A percentile compares a stretch with the other conserved stretches of the same genome.
phyloP scores from a whole-genome alignment of 1,140 invertebrate genomes.

The Zaprionus africanus region DNA sequence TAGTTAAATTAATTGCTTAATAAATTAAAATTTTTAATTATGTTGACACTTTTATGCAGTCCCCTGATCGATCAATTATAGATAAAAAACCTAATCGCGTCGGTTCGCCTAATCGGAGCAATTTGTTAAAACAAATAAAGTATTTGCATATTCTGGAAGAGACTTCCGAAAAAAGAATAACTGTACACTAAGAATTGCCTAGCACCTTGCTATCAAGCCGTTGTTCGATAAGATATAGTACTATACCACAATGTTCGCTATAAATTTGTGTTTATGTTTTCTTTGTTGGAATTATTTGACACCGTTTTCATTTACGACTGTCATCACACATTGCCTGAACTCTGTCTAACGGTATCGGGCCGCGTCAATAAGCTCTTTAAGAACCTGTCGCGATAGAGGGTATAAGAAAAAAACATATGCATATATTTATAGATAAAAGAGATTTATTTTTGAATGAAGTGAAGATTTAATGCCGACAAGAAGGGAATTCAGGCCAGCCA shows the following conservation, averaged over 20 bases:
- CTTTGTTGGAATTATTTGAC: slow-evolving; percentile 29
- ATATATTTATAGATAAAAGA: slow-evolving; percentile 28
- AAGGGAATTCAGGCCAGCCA: slow-evolving; percentile 16
- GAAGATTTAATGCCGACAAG: slow-evolving; percentile 21
- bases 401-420: neutral
- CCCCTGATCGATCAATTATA: slow-evolving; percentile 32
- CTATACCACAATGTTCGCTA: slow-evolving; percentile 8
- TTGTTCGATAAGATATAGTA: slow-evolving; percentile 30
- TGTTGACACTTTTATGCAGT: slow-evolving; percentile 4
- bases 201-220: slow-evolving; percentile 10
- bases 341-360: neutral
- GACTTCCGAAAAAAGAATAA: neutral
- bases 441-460: slow-evolving; percentile 27
- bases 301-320: slow-evolving; percentile 48
- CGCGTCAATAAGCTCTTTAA: slow-evolving; percentile 5
- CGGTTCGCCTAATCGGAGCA: slow-evolving; percentile 1
- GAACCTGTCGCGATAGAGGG: slow-evolving; percentile 22
- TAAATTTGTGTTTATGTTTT: slow-evolving; percentile 40
- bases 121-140: slow-evolving; percentile 5
- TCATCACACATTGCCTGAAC: slow-evolving; percentile 8
- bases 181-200: neutral
- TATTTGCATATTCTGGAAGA: slow-evolving; percentile 39
- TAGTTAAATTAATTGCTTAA: slow-evolving; percentile 8
- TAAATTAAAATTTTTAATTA: slow-evolving; percentile 20
- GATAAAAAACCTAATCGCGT: slow-evolving; percentile 16